phyloP scores from a whole-genome alignment of 30 jellyfish, hydroid and myxozoan genomes.

The Mastigias papua region DNA sequence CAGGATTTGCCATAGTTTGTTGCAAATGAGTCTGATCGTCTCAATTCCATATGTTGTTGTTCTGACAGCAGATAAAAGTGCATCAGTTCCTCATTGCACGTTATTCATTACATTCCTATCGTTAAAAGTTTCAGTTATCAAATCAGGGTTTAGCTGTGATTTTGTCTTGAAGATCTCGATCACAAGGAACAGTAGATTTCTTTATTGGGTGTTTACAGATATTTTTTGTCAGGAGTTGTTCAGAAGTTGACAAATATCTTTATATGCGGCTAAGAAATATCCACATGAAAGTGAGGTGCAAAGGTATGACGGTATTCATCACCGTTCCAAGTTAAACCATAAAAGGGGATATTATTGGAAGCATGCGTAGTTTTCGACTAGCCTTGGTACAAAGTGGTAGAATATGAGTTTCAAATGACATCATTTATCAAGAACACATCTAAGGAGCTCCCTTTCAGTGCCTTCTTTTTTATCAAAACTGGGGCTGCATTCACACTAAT shows the following conservation, averaged over 20 bases:
- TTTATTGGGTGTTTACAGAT: not conserved
- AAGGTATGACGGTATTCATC: not conserved
- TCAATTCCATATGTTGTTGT: not conserved
- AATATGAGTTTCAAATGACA: not conserved
- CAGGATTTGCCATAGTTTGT: not conserved
- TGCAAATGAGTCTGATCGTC: not conserved
- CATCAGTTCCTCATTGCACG: not conserved
- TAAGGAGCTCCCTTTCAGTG: not conserved
- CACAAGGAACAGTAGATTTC: not conserved
- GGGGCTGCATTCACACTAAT: not conserved
- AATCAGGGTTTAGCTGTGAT: not conserved
- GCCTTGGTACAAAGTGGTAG: not conserved
- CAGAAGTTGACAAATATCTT: not conserved
- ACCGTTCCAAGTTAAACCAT: not conserved
- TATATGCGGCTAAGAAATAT: not conserved
- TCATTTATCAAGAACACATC: not conserved
- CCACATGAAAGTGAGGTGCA: not conserved
- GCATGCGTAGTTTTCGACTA: not conserved
- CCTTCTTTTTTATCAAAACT: not conserved
- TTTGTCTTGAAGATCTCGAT: not conserved
- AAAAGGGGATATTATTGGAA: not conserved
- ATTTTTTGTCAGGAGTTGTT: not conserved
- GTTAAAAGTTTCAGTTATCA: not conserved
- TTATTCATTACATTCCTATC: not conserved
- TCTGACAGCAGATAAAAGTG: not conserved